Conservation (phyloP, 1,140 invertebrate species). For the Hesperophylax magnus region DNA sequence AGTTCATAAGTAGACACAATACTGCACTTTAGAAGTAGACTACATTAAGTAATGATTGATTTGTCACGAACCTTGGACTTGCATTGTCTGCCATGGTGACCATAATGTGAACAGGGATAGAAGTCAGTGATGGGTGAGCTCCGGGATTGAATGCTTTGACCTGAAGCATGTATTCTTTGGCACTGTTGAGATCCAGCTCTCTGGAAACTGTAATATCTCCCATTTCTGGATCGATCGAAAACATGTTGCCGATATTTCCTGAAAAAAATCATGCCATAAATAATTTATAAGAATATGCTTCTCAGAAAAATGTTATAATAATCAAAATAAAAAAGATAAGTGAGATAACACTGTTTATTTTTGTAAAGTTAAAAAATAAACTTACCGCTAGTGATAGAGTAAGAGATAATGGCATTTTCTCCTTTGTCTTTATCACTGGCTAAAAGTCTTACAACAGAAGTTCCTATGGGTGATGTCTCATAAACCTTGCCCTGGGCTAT, state of each 20-base stretch:
- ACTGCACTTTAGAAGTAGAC: too few relatives aligned
- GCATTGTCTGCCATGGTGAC: conserved; percentile 92
- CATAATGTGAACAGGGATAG: conserved; percentile 87
- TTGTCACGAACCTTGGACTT: conserved; percentile 76
- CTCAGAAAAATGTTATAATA: background rate
- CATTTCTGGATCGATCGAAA: conserved; percentile 82
- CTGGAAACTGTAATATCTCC: conserved; percentile 84
- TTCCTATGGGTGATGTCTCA: conserved; percentile 82
- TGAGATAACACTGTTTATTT: too few relatives aligned
- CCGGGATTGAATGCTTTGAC: conserved; percentile 89
- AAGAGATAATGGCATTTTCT: conserved; percentile 84
- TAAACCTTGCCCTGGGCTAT: conserved; percentile 83
- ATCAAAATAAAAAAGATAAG: background rate
- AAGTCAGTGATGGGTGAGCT: conserved; percentile 79
- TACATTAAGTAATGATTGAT: background rate
- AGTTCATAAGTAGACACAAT: too few relatives aligned
- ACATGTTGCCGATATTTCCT: conserved; percentile 89
- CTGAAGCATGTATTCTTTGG: conserved; percentile 85
- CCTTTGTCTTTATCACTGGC: conserved; percentile 88
- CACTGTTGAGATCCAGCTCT: conserved; percentile 79
- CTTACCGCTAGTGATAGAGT: conserved; percentile 83
- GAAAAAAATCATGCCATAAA: conserved; percentile 39
- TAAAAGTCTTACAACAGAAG: conserved; percentile 79
- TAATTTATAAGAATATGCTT: background rate
- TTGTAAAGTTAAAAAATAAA: background rate